Conservation (phyloP, 2,797 vertebrate species). For the Orientallactaga sibirica region DNA sequence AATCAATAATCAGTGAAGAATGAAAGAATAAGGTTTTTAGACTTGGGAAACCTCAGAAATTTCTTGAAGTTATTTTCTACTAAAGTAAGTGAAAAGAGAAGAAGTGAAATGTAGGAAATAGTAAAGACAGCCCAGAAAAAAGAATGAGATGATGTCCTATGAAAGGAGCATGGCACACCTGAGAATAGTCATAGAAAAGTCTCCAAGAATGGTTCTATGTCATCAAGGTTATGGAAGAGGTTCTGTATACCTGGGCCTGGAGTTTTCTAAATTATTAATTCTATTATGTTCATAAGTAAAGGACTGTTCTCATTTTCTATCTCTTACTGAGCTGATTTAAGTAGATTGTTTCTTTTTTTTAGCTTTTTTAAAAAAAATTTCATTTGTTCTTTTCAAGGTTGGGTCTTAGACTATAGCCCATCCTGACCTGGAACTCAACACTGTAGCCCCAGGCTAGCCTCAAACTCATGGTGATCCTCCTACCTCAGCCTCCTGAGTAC, state of each 20-base stretch:
- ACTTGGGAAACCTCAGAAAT: conserved; percentile 8
- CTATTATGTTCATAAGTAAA: background rate
- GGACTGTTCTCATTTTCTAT: conserved; percentile 2
- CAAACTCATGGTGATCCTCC: no score
- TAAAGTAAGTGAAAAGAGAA: conserved; percentile 4
- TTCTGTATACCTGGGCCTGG: background rate
- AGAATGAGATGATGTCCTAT: background rate
- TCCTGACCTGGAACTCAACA: no score
- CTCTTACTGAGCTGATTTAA: conserved; percentile 19
- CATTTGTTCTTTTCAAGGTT: no score
- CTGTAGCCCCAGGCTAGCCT: no score
- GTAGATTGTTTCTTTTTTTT: background rate
- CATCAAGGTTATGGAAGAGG: conserved; percentile 1
- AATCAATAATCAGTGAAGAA: background rate
- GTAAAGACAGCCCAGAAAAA: background rate
- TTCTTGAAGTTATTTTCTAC: background rate
- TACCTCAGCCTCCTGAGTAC: no score
- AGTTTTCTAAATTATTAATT: conserved; percentile 30
- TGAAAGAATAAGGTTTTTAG: background rate
- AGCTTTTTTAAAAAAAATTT: no score
- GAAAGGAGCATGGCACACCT: background rate
- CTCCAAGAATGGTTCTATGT: background rate
- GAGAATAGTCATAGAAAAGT: background rate
- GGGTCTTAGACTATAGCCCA: no score
- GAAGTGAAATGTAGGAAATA: background rate